These are phyloP conservation scores for Tragelaphus imberbis DNA, from an alignment of 2,113 vertebrate species.

Conservation along the genomic window DNA sequence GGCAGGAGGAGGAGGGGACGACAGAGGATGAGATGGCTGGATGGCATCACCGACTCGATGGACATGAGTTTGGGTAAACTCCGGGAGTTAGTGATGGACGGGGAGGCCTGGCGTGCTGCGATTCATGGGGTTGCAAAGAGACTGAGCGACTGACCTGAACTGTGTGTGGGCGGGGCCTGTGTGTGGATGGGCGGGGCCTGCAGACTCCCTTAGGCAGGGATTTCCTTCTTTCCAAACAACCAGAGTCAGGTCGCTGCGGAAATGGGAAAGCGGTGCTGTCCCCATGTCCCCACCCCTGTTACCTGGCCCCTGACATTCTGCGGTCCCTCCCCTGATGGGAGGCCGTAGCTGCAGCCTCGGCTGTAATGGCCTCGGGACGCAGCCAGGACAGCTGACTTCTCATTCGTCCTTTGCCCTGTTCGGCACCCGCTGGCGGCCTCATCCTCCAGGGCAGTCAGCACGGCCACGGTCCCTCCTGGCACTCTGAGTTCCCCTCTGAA, in stretches of 20 bases:
- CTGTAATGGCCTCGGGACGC: neutral
- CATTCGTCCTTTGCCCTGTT: rapidly evolving
- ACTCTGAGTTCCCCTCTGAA: no score
- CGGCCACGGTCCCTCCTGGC: rapidly evolving
- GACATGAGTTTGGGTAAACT: no score
- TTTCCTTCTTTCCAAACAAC: neutral
- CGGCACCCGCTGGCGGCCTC: rapidly evolving
- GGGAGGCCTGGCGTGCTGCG: no score
- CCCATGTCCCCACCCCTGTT: rapidly evolving
- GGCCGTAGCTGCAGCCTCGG: neutral
- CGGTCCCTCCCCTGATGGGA: rapidly evolving
- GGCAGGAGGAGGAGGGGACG: no score
- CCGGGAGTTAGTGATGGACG: no score
- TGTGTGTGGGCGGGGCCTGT: no score
- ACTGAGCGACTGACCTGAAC: no score
- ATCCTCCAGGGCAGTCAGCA: rapidly evolving
- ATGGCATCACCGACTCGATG: no score
- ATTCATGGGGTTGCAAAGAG: no score
- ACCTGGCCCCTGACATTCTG: neutral
- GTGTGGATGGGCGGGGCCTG: rapidly evolving
- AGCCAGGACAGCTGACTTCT: rapidly evolving
- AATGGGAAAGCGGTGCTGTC: rapidly evolving
- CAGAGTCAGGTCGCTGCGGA: rapidly evolving
- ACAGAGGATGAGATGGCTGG: no score
- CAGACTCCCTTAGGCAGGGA: neutral